Percentiles rank a stretch among this genome's conserved stretches.
These are phyloP conservation scores for Theristicus caerulescens DNA, from an alignment of 2,113 vertebrate genomes.

Conservation along the genomic window DNA sequence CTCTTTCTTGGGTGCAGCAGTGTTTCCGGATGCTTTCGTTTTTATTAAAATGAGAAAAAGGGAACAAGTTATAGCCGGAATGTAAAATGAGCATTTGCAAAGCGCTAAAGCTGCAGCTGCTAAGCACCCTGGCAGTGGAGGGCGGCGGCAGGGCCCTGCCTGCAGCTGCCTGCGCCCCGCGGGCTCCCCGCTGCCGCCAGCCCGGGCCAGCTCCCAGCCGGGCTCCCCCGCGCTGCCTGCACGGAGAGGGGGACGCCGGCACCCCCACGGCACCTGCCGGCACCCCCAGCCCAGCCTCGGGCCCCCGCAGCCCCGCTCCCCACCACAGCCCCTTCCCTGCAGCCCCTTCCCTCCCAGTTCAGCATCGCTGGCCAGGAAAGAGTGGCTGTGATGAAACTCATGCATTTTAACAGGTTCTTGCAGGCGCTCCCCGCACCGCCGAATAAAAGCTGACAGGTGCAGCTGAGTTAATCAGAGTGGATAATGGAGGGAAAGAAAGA, in stretches of 20 bases:
- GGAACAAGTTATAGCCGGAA: conserved; percentile 61
- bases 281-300: accelerated
- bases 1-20: conserved; percentile 17
- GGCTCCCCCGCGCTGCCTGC: neutral
- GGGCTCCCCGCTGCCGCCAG: neutral
- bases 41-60: conserved; percentile 69
- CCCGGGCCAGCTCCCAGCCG: accelerated
- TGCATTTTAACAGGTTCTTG: conserved; percentile 71
- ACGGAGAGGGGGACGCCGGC: neutral
- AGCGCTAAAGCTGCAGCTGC: neutral
- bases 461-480: conserved; percentile 78
- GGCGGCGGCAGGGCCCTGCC: too few relatives aligned
- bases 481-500: conserved; percentile 78
- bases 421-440: neutral
- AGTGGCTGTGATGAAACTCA: conserved; percentile 37
- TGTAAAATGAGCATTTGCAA: conserved; percentile 14
- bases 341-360: neutral
- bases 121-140: neutral
- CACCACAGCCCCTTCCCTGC: neutral
- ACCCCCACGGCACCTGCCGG: neutral
- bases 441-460: conserved; percentile 76
- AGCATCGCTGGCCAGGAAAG: conserved; percentile 11
- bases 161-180: neutral
- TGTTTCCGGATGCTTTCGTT: conserved; percentile 61
- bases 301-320: neutral